Evolutionary conservation across 1,140 invertebrate genomes (phyloP).

Genomic region (Conopomorpha cramerella): DNA sequence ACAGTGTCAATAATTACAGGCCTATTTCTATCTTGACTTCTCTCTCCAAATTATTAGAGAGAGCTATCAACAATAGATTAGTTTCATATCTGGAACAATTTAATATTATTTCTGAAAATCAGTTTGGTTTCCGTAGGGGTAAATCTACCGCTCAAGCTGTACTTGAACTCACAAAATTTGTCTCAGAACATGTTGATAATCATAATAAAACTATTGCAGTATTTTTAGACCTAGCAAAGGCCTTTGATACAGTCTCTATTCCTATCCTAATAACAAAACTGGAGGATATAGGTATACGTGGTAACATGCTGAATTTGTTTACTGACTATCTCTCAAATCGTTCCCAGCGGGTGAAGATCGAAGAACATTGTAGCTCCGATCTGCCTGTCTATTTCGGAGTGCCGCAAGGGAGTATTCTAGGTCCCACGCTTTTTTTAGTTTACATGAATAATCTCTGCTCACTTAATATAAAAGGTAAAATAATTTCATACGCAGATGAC

Average conservation of each 20-base stretch:
- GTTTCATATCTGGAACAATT: neutral
- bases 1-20: neutral
- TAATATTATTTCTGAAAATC: neutral
- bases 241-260: slow-evolving; percentile 2
- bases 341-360: neutral
- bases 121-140: neutral
- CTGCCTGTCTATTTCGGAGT: neutral
- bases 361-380: neutral
- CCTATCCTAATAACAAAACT: neutral
- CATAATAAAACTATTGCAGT: neutral
- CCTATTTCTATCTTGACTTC: neutral
- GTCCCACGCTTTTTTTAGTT: neutral
- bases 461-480: neutral
- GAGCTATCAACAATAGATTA: neutral
- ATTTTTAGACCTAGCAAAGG: slow-evolving; percentile 1
- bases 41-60: neutral
- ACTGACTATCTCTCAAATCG: neutral
- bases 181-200: neutral
- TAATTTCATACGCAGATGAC: neutral
- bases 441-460: neutral
- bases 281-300: neutral
- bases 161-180: neutral
- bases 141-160: neutral
- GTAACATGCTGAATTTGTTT: neutral
- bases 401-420: neutral